A percentile compares a stretch with the other conserved stretches of the same genome.
phyloP scores from a whole-genome alignment of 2,888 invertebrate genomes.

The Eristalis intricaria region DNA sequence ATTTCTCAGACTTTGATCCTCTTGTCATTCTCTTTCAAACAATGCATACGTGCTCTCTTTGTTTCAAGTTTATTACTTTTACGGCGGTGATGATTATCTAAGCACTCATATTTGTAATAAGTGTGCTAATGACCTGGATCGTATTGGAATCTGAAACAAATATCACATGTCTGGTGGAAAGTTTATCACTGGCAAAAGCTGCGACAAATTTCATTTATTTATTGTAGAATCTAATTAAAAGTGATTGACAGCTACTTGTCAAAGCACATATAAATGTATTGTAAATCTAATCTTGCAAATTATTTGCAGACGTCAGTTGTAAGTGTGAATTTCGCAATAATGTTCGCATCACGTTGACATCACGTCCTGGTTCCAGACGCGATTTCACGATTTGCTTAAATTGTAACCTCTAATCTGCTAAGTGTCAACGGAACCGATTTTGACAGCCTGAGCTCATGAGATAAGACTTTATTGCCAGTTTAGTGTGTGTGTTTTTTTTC shows the following conservation, averaged over 20 bases:
- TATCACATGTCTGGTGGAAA: neutral
- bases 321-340: neutral
- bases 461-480: conserved; percentile 24
- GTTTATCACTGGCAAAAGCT: neutral
- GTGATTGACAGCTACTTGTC: neutral
- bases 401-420: neutral
- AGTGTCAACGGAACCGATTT: neutral
- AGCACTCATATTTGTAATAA: neutral
- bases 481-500: neutral
- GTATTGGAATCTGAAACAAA: neutral
- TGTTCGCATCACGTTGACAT: too few species aligned
- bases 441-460: neutral
- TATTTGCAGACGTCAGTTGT: neutral
- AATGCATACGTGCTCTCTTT: neutral
- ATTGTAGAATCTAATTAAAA: neutral
- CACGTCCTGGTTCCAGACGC: neutral
- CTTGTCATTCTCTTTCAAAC: conserved; percentile 2
- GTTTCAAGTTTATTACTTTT: neutral
- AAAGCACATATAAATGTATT: neutral
- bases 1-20: conserved; percentile 11
- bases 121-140: conserved; percentile 18
- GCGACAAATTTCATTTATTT: neutral
- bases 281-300: too few species aligned
- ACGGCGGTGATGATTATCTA: neutral
- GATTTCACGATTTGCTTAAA: neutral